Evolutionary conservation across 2,113 vertebrate species (phyloP).

Genomic region (Eleginops maclovinus): DNA sequence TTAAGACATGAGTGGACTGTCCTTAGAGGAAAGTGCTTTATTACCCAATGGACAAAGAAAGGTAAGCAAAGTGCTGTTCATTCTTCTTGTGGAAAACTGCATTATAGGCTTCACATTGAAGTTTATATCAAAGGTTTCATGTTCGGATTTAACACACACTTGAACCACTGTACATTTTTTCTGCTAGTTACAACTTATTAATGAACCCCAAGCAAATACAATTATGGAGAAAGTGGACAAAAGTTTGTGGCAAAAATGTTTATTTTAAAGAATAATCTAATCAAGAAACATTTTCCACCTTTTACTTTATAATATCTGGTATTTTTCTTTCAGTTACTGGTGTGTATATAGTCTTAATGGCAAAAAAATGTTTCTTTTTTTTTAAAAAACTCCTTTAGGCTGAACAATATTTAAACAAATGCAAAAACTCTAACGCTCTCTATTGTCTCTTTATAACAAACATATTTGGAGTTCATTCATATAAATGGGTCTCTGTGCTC

Average conservation of each 20-base stretch:
- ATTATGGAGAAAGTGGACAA: background rate
- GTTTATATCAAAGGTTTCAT: background rate
- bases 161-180: background rate
- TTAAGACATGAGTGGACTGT: constrained; percentile 69
- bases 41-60: constrained; percentile 66
- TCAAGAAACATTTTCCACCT: no score
- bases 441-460: background rate
- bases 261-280: no score
- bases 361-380: no score
- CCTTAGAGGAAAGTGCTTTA: constrained; percentile 29
- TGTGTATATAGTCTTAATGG: background rate
- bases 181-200: background rate
- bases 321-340: no score
- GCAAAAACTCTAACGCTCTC: background rate
- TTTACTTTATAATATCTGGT: no score
- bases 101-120: background rate
- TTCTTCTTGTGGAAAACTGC: background rate
- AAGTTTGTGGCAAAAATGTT: no score
- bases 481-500: background rate
- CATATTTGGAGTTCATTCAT: background rate
- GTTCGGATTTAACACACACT: background rate
- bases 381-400: no score
- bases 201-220: background rate
- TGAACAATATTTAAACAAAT: background rate
- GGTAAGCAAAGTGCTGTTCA: constrained; percentile 45